Evolutionary conservation across 2,797 vertebrate species (phyloP).

Genomic region (Epinephelus coioides): DNA sequence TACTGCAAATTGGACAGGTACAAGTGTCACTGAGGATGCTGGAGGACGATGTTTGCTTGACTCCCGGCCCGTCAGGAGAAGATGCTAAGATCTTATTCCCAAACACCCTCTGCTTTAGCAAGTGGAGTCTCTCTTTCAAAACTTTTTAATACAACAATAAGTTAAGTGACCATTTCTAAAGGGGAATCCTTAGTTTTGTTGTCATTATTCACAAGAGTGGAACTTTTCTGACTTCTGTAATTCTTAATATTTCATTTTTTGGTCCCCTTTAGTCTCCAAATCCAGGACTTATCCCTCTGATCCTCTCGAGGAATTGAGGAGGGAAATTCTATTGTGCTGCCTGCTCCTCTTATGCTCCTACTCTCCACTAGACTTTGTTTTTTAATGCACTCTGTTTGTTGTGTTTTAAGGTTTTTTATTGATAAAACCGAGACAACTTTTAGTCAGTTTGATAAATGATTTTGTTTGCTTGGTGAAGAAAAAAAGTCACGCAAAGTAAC

Average conservation of each 20-base stretch:
- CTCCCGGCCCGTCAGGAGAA: conserved; percentile 10
- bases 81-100: background rate
- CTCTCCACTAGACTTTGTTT: background rate
- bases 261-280: background rate
- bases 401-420: background rate
- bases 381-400: conserved; percentile 28
- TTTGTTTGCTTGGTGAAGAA: background rate
- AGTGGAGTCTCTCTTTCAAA: background rate
- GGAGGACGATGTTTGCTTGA: conserved; percentile 13
- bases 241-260: background rate
- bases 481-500: background rate
- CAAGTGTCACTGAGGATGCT: background rate
- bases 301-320: background rate
- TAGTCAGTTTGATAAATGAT: background rate
- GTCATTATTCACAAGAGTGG: background rate
- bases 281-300: background rate
- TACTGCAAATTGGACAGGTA: conserved; percentile 14
- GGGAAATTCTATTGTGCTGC: background rate
- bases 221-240: background rate
- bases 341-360: background rate
- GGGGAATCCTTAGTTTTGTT: background rate
- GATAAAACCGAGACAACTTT: background rate
- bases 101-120: background rate
- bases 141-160: background rate
- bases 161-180: conserved; percentile 12